Conservation (phyloP, 2,888 invertebrate species). For the Amblyjoppa proteus region DNA sequence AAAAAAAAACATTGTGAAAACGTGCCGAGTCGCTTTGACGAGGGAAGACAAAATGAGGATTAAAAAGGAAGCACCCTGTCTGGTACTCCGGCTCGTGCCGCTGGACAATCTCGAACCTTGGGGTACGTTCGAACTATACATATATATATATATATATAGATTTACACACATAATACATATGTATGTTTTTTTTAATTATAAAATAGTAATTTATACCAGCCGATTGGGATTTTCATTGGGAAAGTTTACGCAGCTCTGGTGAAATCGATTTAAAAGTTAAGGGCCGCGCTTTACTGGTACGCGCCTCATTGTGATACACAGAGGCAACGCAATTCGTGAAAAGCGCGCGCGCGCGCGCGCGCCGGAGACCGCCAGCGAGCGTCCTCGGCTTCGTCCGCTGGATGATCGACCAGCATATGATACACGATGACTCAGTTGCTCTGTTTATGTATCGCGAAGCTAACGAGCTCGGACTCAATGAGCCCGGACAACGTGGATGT, state of each 20-base stretch:
- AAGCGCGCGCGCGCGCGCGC: conserved; percentile 24
- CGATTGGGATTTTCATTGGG: neutral
- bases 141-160: neutral
- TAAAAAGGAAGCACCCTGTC: conserved; percentile 89
- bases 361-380: conserved; percentile 7
- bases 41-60: conserved; percentile 86
- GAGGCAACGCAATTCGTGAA: conserved; percentile 30
- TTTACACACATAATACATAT: neutral
- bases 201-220: neutral
- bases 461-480: conserved; percentile 31
- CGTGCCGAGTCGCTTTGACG: conserved; percentile 39
- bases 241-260: neutral
- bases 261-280: neutral
- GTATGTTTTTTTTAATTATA: neutral
- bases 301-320: conserved; percentile 9
- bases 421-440: conserved; percentile 64
- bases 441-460: conserved; percentile 49
- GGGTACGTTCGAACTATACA: conserved; percentile 75
- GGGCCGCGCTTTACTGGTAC: conserved; percentile 2
- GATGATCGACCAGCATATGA: conserved; percentile 56
- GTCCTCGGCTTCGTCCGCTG: conserved; percentile 53
- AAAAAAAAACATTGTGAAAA: conserved; percentile 36
- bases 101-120: conserved; percentile 83
- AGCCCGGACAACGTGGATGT: conserved; percentile 39
- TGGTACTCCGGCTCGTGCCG: conserved; percentile 88